phyloP scores from a whole-genome alignment of 2,888 invertebrate genomes.

The Tachina grossa region DNA sequence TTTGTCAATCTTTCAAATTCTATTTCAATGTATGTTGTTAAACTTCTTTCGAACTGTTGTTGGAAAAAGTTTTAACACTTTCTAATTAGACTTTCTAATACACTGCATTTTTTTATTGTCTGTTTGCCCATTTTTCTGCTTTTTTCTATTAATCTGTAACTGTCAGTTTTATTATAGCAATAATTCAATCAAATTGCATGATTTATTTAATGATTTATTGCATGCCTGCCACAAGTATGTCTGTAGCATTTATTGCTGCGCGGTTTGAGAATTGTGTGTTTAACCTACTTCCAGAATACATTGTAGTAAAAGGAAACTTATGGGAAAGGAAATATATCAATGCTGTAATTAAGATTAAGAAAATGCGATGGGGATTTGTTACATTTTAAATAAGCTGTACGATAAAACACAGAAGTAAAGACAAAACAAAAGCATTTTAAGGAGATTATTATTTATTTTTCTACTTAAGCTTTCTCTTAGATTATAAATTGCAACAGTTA shows the following conservation, averaged over 20 bases:
- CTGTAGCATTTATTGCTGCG: constrained; percentile 22
- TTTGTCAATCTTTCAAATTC: too few species aligned
- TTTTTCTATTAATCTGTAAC: constrained; percentile 42
- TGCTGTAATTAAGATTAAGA: constrained; percentile 2
- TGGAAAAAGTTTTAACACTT: background rate
- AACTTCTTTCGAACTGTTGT: too few species aligned
- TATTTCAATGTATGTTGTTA: too few species aligned
- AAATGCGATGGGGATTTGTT: background rate
- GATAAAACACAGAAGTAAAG: too few species aligned
- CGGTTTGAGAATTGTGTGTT: constrained; percentile 6
- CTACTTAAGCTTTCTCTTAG: too few species aligned
- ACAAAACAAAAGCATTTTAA: too few species aligned
- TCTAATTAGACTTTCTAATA: constrained; percentile 32
- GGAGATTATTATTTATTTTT: too few species aligned
- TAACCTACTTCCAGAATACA: constrained; percentile 32
- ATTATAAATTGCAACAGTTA: too few species aligned
- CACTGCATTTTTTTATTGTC: constrained; percentile 1
- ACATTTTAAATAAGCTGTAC: background rate
- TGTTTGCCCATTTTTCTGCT: background rate
- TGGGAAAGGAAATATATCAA: background rate
- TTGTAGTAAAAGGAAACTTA: constrained; percentile 13
- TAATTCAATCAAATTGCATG: constrained; percentile 66
- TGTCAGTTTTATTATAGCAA: constrained; percentile 56
- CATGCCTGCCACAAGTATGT: constrained; percentile 37
- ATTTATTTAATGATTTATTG: constrained; percentile 16